Evolutionary conservation across 2,888 invertebrate genomes (phyloP).

Genomic region (Cotesia congregata): DNA sequence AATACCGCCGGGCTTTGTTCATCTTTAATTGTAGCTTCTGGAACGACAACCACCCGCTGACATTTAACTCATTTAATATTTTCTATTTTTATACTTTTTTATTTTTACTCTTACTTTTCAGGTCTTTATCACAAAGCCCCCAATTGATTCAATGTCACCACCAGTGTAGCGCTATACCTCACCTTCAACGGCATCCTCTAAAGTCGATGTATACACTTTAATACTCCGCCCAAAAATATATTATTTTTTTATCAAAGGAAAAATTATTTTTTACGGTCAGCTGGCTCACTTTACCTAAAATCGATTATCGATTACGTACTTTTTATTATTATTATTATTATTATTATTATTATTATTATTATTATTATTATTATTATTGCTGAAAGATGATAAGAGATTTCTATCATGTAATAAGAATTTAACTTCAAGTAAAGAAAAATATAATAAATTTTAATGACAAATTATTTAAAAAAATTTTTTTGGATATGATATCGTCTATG

Average conservation of each 20-base stretch:
- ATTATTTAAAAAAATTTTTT: no score
- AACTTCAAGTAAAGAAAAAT: neutral
- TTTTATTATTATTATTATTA: neutral
- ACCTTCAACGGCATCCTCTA: neutral
- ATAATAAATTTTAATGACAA: constrained; percentile 23
- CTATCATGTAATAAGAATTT: constrained; percentile 1
- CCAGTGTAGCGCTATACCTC: constrained; percentile 23
- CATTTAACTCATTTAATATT: neutral
- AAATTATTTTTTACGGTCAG: constrained; percentile 19
- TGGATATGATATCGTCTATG: no score
- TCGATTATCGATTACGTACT: constrained; percentile 35
- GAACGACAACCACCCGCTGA: neutral
- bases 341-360: neutral
- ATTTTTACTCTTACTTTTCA: constrained; percentile 19
- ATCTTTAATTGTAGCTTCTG: constrained; percentile 35
- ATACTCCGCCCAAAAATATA: constrained; percentile 23
- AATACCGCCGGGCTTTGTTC: constrained; percentile 33
- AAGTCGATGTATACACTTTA: constrained; percentile 14
- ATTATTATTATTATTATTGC: neutral
- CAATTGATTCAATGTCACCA: constrained; percentile 39
- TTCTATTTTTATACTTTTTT: constrained; percentile 7
- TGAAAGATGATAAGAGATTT: neutral
- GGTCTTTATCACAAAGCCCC: constrained; percentile 24
- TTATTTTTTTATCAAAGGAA: constrained; percentile 23
- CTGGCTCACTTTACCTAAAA: constrained; percentile 16